These are phyloP conservation scores for Stenichneumon culpator DNA, from an alignment of 2,888 invertebrate species.

Conservation along the genomic window DNA sequence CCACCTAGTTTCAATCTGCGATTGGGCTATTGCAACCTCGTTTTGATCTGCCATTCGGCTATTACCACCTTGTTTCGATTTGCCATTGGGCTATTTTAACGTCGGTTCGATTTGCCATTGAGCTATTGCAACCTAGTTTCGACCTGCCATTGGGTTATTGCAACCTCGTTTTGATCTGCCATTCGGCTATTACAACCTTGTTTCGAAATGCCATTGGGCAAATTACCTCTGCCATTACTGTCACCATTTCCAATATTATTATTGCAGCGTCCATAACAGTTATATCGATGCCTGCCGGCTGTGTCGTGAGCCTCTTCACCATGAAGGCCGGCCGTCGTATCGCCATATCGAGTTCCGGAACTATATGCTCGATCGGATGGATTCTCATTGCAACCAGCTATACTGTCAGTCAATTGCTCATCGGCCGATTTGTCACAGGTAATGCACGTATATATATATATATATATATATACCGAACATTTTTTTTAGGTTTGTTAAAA, in stretches of 20 bases:
- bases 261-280: slow-evolving; percentile 85
- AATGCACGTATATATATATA: slow-evolving; percentile 1
- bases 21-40: too few relatives aligned
- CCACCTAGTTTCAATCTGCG: too few relatives aligned
- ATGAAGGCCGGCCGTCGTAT: slow-evolving; percentile 85
- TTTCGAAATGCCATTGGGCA: neutral
- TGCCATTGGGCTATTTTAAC: neutral
- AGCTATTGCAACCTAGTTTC: too few relatives aligned
- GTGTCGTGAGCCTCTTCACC: slow-evolving; percentile 84
- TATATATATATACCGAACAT: too few relatives aligned
- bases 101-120: too few relatives aligned
- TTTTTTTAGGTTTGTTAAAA: neutral
- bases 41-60: too few relatives aligned
- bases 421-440: slow-evolving; percentile 84
- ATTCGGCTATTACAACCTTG: too few relatives aligned
- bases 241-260: neutral
- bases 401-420: slow-evolving; percentile 79
- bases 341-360: slow-evolving; percentile 84
- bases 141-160: too few relatives aligned
- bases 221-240: neutral
- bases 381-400: slow-evolving; percentile 83
- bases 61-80: too few relatives aligned
- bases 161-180: too few relatives aligned
- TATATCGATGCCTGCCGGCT: slow-evolving; percentile 85
- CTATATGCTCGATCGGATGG: slow-evolving; percentile 86